Evolutionary conservation across 2,113 vertebrate genomes (phyloP).

Genomic region (Trogon surrucura): DNA sequence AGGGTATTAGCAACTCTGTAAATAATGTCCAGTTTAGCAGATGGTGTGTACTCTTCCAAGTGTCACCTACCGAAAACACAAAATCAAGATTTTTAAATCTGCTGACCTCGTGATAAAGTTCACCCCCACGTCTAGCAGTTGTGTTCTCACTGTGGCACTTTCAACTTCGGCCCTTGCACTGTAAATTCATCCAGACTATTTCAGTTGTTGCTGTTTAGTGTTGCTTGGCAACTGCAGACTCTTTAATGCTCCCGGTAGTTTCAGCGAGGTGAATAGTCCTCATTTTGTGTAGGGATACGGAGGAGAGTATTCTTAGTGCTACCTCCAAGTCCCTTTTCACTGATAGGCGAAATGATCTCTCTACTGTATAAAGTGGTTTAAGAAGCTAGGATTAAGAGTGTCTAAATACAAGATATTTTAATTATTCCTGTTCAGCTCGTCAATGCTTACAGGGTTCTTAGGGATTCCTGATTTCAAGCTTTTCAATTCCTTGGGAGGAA

Average conservation of each 20-base stretch:
- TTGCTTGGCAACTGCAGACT: constrained; percentile 42
- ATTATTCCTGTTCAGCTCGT: background rate
- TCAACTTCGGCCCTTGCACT: background rate
- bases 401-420: background rate
- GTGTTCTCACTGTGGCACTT: background rate
- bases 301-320: background rate
- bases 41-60: background rate
- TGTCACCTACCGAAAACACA: background rate
- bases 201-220: constrained; percentile 34
- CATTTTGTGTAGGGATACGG: background rate
- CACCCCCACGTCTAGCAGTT: background rate
- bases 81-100: background rate
- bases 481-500: background rate
- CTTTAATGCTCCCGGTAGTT: constrained; percentile 21
- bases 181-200: background rate
- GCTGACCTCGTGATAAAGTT: background rate
- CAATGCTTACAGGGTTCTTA: background rate
- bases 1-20: background rate
- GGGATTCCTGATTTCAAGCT: background rate
- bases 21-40: background rate
- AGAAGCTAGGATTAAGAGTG: background rate
- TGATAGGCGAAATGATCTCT: background rate
- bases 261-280: background rate
- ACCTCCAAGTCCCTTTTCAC: background rate
- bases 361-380: background rate